A percentile compares a stretch with the other conserved stretches of the same genome.
These are phyloP conservation scores for Silurus asotus DNA, from an alignment of 2,113 vertebrate genomes.

Conservation along the genomic window DNA sequence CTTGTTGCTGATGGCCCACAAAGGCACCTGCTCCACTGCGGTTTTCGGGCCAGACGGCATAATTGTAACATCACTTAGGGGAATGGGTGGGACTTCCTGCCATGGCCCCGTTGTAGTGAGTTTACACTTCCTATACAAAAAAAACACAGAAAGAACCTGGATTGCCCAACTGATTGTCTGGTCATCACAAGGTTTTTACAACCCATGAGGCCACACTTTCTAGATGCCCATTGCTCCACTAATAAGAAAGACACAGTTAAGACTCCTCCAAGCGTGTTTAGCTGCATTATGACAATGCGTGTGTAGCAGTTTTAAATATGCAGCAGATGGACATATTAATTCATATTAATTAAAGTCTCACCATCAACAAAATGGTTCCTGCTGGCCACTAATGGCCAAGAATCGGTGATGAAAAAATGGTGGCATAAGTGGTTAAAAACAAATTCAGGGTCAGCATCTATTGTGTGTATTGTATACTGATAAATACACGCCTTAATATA, in stretches of 20 bases:
- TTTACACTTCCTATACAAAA: conserved; percentile 85
- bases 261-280: background rate
- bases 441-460: background rate
- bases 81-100: conserved; percentile 88
- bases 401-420: background rate
- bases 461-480: too few species aligned
- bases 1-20: conserved; percentile 96
- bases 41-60: conserved; percentile 73
- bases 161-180: background rate
- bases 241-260: background rate
- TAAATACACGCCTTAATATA: background rate
- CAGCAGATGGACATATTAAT: background rate
- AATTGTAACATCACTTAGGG: conserved; percentile 87
- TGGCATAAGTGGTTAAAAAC: background rate
- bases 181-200: background rate
- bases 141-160: background rate
- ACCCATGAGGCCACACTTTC: background rate
- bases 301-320: background rate
- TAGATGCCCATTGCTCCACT: background rate
- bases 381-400: background rate
- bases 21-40: conserved; percentile 71
- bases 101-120: conserved; percentile 91
- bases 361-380: background rate
- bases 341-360: too few species aligned
- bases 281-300: background rate